A percentile compares a stretch with the other conserved stretches of the same genome.
Conservation (phyloP, 1,140 invertebrate genomes). For the Pachypsylla venusta region DNA sequence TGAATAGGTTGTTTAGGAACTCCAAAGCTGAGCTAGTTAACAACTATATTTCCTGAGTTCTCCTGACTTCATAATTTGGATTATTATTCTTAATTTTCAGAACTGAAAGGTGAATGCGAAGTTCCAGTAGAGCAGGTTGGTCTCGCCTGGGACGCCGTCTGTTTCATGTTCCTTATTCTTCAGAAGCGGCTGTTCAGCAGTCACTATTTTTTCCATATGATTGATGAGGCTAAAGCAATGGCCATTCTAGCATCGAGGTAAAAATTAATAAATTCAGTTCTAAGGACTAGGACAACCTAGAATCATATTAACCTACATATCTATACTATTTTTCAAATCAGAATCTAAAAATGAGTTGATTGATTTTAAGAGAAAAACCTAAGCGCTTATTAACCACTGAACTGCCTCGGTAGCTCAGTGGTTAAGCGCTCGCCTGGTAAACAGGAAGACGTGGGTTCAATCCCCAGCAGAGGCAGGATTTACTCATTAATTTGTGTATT, state of each 20-base stretch:
- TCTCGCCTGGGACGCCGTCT: constrained; percentile 86
- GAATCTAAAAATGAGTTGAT: constrained; percentile 4
- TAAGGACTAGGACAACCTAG: background rate
- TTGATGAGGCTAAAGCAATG: constrained; percentile 86
- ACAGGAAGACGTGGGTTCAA: too few relatives aligned
- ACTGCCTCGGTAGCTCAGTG: too few relatives aligned
- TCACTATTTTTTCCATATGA: constrained; percentile 91
- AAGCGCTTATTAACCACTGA: too few relatives aligned
- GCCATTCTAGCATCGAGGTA: constrained; percentile 78
- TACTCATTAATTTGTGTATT: too few relatives aligned
- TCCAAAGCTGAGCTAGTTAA: too few relatives aligned
- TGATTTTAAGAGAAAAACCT: too few relatives aligned
- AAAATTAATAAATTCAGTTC: too few relatives aligned
- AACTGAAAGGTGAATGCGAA: constrained; percentile 35
- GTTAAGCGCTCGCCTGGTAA: too few relatives aligned
- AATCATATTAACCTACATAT: background rate
- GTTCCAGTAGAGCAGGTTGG: constrained; percentile 66
- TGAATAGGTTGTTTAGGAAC: too few relatives aligned
- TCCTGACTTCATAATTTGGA: too few relatives aligned
- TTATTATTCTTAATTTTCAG: constrained; percentile 2
- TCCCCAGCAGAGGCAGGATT: too few relatives aligned
- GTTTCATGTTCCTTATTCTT: constrained; percentile 81
- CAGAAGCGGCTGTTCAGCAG: constrained; percentile 84
- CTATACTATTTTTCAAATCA: background rate
- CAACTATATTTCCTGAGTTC: too few relatives aligned